Evolutionary conservation across 2,113 vertebrate genomes (phyloP).

Genomic region (Coregonus clupeaformis): DNA sequence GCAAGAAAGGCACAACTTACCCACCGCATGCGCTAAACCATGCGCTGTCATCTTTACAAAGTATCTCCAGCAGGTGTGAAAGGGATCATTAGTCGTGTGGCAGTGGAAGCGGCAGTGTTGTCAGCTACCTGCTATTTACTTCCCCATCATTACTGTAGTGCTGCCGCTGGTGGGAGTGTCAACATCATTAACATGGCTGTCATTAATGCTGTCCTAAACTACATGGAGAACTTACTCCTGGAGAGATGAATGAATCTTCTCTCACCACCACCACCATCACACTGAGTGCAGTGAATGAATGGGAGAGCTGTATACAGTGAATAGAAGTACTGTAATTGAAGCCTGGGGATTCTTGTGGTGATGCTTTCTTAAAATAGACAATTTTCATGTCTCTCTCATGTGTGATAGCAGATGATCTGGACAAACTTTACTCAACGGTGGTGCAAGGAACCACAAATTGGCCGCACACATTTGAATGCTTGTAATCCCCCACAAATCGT

Average conservation of each 20-base stretch:
- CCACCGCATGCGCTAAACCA: constrained; percentile 56
- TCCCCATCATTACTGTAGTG: constrained; percentile 74
- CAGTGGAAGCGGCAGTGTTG: constrained; percentile 66
- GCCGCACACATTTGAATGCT: no score
- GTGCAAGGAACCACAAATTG: no score
- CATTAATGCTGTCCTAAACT: constrained; percentile 70
- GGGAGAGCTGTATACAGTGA: constrained; percentile 9
- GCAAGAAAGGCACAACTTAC: constrained; percentile 57
- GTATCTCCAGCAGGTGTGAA: constrained; percentile 70
- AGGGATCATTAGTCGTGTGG: constrained; percentile 74
- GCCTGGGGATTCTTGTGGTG: background rate
- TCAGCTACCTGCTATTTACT: constrained; percentile 78
- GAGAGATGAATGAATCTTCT: constrained; percentile 66
- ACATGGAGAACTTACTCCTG: constrained; percentile 62
- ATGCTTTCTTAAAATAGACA: background rate
- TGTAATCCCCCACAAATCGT: no score
- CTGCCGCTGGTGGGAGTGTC: constrained; percentile 74
- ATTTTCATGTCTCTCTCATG: no score
- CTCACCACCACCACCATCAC: constrained; percentile 52
- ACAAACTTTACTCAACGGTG: background rate
- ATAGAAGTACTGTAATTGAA: constrained; percentile 5
- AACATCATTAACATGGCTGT: constrained; percentile 78
- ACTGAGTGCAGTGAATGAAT: constrained; percentile 23
- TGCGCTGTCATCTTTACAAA: constrained; percentile 73
- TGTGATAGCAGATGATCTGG: background rate